phyloP scores from a whole-genome alignment of 2,888 invertebrate genomes.

The Microplitis manilae region DNA sequence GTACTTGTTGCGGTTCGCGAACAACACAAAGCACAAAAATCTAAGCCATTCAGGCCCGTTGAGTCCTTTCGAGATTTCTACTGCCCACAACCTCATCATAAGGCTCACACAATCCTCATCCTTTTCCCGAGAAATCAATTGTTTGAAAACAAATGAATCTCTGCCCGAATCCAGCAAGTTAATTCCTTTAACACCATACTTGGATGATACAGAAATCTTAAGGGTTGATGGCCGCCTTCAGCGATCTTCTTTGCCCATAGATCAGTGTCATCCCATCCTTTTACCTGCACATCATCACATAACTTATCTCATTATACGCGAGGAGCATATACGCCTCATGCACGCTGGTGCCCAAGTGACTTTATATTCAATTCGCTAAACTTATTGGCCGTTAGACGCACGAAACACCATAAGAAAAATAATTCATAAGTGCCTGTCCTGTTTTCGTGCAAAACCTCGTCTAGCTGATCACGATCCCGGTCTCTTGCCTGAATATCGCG shows the following conservation, averaged over 20 bases:
- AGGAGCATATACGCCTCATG: too few relatives aligned
- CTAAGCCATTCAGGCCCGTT: conserved; percentile 3
- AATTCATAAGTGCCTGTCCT: conserved; percentile 56
- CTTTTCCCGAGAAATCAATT: conserved; percentile 8
- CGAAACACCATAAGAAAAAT: conserved; percentile 48
- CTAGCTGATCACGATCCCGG: background rate
- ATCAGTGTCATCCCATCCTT: conserved; percentile 32
- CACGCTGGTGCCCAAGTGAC: too few relatives aligned
- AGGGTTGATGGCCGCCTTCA: conserved; percentile 39
- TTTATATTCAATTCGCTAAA: too few relatives aligned
- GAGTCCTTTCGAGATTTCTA: conserved; percentile 21
- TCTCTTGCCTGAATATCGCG: background rate
- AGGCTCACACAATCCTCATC: conserved; percentile 22
- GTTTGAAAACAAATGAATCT: conserved; percentile 3
- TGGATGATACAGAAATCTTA: conserved; percentile 32
- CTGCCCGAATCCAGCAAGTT: conserved; percentile 10
- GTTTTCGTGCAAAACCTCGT: conserved; percentile 51
- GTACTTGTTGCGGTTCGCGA: conserved; percentile 37
- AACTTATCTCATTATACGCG: background rate
- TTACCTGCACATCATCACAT: conserved; percentile 22
- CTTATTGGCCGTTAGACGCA: conserved; percentile 58
- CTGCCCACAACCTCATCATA: conserved; percentile 25
- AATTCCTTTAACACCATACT: conserved; percentile 19
- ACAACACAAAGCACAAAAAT: background rate
- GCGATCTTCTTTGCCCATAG: conserved; percentile 17